phyloP scores from a whole-genome alignment of 2,797 vertebrate species.

The Galagoides demidoff region DNA sequence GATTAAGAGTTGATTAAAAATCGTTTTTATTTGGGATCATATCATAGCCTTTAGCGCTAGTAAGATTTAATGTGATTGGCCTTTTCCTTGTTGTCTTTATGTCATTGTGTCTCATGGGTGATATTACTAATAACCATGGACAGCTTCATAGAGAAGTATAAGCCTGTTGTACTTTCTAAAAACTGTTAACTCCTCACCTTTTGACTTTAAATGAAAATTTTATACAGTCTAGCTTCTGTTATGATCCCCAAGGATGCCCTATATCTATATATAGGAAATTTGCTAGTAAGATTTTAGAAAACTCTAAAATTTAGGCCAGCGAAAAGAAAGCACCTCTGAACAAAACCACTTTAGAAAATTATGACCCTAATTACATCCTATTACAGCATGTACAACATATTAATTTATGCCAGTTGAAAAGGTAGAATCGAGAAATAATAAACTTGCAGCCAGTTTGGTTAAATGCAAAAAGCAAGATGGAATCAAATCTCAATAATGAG shows the following conservation, averaged over 20 bases:
- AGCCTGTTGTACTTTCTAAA: background rate
- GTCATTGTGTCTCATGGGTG: background rate
- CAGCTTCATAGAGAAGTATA: constrained; percentile 28
- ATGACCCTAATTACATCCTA: background rate
- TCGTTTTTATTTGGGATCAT: background rate
- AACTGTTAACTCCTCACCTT: background rate
- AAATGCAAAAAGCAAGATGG: constrained; percentile 39
- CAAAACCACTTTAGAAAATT: constrained; percentile 36
- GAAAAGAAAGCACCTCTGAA: constrained; percentile 36
- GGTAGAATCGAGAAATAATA: background rate
- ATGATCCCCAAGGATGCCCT: background rate
- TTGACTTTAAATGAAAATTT: constrained; percentile 44
- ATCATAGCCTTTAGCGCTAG: background rate
- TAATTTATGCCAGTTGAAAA: constrained; percentile 6
- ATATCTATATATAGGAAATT: background rate
- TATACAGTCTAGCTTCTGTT: background rate
- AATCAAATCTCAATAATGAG: constrained; percentile 22
- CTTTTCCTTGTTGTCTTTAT: constrained; percentile 36
- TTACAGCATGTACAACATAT: background rate
- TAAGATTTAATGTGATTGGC: constrained; percentile 11
- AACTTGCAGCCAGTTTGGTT: constrained; percentile 31
- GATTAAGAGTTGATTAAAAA: background rate
- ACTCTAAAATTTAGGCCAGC: background rate
- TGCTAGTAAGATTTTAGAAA: background rate
- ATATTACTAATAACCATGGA: background rate